A percentile compares a stretch with the other conserved stretches of the same genome.
phyloP scores from a whole-genome alignment of 2,888 invertebrate genomes.

The Thymelicus sylvestris region DNA sequence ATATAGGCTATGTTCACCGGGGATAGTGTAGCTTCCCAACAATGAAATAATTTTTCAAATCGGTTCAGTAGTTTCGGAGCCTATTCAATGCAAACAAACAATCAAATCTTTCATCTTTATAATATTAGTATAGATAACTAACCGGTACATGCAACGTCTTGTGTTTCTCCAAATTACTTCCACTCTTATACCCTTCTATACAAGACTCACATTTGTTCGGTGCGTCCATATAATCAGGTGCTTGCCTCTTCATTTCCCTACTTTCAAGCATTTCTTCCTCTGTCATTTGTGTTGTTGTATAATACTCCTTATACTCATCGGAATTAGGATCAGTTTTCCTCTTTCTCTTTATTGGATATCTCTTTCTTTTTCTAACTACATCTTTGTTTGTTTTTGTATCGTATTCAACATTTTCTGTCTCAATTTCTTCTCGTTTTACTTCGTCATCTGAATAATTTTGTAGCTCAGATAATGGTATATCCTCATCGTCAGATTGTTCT shows the following conservation, averaged over 20 bases:
- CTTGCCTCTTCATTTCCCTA: constrained; percentile 7
- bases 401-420: not conserved
- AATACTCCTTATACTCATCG: constrained; percentile 26
- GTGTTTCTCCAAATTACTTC: constrained; percentile 39
- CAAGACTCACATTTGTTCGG: constrained; percentile 42
- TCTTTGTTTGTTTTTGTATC: not conserved
- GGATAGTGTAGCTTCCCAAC: too few species aligned
- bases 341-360: constrained; percentile 8
- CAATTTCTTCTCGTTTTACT: constrained; percentile 1
- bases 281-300: constrained; percentile 8
- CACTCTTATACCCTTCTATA: constrained; percentile 42
- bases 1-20: too few species aligned
- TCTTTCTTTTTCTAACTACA: not conserved
- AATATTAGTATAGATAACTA: too few species aligned
- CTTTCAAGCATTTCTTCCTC: constrained; percentile 17
- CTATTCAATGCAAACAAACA: too few species aligned
- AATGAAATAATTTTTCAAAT: too few species aligned
- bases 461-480: constrained; percentile 17
- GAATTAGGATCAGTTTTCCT: constrained; percentile 30
- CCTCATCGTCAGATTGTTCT: constrained; percentile 19
- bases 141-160: constrained; percentile 19
- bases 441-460: constrained; percentile 9
- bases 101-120: too few species aligned
- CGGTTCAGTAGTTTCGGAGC: too few species aligned
- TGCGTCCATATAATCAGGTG: constrained; percentile 8